phyloP scores from a whole-genome alignment of 2,113 vertebrate genomes.

The Leucoraja erinaceus region DNA sequence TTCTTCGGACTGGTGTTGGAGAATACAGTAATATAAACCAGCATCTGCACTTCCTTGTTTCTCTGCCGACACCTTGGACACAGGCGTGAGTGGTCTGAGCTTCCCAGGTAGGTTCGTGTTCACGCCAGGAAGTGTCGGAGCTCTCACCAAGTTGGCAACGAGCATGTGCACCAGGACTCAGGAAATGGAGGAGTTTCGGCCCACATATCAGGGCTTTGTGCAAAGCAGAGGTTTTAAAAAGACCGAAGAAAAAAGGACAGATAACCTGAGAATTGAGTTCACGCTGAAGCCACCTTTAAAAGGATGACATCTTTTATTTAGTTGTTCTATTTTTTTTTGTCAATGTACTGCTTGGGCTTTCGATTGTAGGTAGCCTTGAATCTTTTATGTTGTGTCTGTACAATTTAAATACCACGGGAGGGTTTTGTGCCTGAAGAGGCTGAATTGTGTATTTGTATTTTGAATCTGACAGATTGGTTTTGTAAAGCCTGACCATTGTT shows the following conservation, averaged over 20 bases:
- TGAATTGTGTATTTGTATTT: conserved; percentile 53
- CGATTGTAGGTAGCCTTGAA: conserved; percentile 65
- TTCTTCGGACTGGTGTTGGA: no score
- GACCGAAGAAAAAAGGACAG: neutral
- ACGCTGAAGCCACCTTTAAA: conserved; percentile 55
- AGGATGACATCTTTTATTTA: conserved; percentile 66
- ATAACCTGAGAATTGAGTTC: conserved; percentile 32
- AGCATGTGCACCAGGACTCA: neutral
- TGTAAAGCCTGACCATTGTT: conserved; percentile 63
- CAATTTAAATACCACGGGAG: conserved; percentile 71
- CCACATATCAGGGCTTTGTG: neutral
- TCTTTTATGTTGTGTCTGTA: conserved; percentile 64
- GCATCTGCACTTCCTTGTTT: no score
- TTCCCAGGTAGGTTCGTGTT: neutral
- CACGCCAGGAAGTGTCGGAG: neutral
- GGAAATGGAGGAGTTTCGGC: neutral
- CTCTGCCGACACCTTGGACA: neutral
- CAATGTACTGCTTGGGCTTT: conserved; percentile 59
- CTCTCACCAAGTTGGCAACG: neutral
- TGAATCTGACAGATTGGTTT: conserved; percentile 67
- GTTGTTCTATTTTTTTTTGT: conserved; percentile 58
- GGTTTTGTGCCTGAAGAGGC: conserved; percentile 60
- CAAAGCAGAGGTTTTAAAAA: conserved; percentile 8
- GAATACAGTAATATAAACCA: no score
- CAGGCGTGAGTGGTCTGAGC: neutral